These are phyloP conservation scores for Oncorhynchus tshawytscha DNA, from an alignment of 2,113 vertebrate genomes.

Conservation along the genomic window DNA sequence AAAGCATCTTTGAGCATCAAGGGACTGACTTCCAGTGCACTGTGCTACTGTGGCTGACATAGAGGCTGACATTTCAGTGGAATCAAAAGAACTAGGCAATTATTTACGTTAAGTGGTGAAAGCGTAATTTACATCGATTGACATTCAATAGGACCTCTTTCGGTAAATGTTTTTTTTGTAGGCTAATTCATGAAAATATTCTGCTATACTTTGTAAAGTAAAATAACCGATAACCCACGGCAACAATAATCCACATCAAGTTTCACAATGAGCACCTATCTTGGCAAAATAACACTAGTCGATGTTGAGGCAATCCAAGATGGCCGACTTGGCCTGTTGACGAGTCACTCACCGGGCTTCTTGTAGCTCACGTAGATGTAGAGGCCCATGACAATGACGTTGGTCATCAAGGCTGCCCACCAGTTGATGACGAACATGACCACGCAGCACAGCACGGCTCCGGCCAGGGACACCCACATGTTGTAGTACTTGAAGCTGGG, in stretches of 20 bases:
- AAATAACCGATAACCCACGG: too few species aligned
- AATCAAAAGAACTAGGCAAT: neutral
- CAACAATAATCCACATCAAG: too few species aligned
- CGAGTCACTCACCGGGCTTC: conserved; percentile 83
- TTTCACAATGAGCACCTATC: too few species aligned
- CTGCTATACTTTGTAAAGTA: too few species aligned
- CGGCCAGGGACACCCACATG: conserved; percentile 96
- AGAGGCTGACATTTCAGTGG: neutral
- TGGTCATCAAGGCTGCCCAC: conserved; percentile 94
- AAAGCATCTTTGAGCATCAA: neutral
- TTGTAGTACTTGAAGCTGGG: conserved; percentile 99
- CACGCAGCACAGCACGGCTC: conserved; percentile 91
- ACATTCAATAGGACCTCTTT: neutral
- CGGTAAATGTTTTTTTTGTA: too few species aligned
- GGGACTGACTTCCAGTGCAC: neutral
- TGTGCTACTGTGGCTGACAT: neutral
- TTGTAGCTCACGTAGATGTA: conserved; percentile 99
- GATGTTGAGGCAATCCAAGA: neutral
- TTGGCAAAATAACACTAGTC: too few species aligned
- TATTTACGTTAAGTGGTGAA: neutral
- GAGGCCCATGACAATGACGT: conserved; percentile 92
- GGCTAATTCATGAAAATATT: too few species aligned
- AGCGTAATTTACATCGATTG: neutral
- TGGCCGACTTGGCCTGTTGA: neutral
- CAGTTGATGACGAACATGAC: conserved; percentile 99